Evolutionary conservation across 1,140 invertebrate genomes (phyloP).

Genomic region (Hyles vespertilio): DNA sequence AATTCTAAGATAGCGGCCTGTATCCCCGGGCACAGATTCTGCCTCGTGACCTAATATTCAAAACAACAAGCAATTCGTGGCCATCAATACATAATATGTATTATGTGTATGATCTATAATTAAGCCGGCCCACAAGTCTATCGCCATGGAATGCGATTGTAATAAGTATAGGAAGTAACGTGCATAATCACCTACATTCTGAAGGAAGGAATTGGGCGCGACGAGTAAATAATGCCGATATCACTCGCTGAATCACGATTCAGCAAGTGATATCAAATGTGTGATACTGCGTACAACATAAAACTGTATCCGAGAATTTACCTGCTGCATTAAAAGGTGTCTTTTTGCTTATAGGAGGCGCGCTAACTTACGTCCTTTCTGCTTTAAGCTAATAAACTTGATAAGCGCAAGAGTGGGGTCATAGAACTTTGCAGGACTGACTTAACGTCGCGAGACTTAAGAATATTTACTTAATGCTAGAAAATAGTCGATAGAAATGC

Average conservation of each 20-base stretch:
- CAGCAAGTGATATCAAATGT: no score
- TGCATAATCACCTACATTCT: neutral
- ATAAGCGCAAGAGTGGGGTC: slow-evolving; percentile 66
- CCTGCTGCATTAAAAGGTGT: slow-evolving; percentile 2
- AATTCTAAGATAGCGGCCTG: no score
- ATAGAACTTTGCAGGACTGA: slow-evolving; percentile 60
- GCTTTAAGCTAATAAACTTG: slow-evolving; percentile 29
- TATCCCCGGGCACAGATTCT: no score
- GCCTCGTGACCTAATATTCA: no score
- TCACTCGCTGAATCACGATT: slow-evolving; percentile 35
- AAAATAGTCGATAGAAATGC: no score
- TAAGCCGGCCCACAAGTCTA: no score
- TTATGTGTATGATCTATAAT: no score
- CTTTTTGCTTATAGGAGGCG: slow-evolving; percentile 5
- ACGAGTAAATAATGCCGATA: slow-evolving; percentile 43
- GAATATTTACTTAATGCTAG: no score
- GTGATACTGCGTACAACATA: no score
- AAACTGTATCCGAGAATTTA: no score
- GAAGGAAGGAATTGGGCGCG: slow-evolving; percentile 35
- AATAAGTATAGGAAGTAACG: neutral
- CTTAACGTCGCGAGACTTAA: slow-evolving; percentile 2
- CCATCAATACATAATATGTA: no score
- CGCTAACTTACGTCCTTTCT: slow-evolving; percentile 29
- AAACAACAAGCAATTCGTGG: no score
- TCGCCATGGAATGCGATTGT: neutral